Conservation (phyloP, 2,888 invertebrate genomes). For the Archips xylosteana region DNA sequence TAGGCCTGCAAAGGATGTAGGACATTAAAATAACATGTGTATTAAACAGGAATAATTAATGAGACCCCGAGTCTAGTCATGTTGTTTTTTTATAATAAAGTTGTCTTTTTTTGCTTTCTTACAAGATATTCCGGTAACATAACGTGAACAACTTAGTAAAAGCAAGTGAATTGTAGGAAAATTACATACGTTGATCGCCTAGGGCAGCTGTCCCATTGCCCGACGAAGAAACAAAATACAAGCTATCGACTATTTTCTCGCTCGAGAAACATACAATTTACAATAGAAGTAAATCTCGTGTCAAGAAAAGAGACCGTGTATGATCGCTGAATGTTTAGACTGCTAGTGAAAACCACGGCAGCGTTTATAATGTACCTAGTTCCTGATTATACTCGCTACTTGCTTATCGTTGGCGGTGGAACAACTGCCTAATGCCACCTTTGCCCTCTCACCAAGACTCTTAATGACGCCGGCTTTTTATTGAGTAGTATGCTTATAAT, state of each 20-base stretch:
- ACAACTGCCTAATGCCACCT: background rate
- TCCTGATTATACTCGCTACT: too few relatives aligned
- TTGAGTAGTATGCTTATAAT: background rate
- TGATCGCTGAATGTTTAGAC: too few relatives aligned
- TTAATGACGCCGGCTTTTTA: background rate
- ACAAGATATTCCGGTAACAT: conserved; percentile 4
- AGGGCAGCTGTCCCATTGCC: too few relatives aligned
- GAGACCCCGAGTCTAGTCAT: background rate
- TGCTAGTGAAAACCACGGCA: too few relatives aligned
- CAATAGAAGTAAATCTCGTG: too few relatives aligned
- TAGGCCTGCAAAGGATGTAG: conserved; percentile 19
- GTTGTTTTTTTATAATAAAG: background rate
- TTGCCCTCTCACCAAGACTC: background rate
- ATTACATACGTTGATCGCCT: background rate
- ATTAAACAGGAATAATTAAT: background rate
- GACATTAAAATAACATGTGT: conserved; percentile 23
- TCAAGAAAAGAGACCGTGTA: too few relatives aligned
- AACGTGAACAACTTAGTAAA: background rate
- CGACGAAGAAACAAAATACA: too few relatives aligned
- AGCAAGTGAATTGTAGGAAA: background rate
- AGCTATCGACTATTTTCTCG: too few relatives aligned
- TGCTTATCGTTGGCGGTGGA: too few relatives aligned
- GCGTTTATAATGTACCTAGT: too few relatives aligned
- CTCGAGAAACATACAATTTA: too few relatives aligned
- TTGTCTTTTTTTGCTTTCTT: background rate